These are phyloP conservation scores for Mycalesis mineus DNA, from an alignment of 2,888 invertebrate species.

Conservation along the genomic window DNA sequence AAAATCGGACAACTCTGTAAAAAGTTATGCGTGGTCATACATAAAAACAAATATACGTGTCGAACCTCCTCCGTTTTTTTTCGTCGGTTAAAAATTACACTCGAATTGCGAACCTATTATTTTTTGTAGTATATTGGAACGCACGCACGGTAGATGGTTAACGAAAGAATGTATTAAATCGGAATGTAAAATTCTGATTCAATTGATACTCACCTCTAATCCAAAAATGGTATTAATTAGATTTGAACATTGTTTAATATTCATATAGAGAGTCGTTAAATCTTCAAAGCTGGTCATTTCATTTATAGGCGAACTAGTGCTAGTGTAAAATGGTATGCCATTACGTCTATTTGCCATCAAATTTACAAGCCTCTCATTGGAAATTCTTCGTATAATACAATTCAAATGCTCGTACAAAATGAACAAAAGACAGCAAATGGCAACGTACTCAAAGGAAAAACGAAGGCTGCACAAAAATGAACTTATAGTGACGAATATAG, in stretches of 20 bases:
- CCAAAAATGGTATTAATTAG: conserved; percentile 20
- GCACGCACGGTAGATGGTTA: too few relatives aligned
- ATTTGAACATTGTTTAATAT: conserved; percentile 13
- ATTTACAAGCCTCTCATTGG: neutral
- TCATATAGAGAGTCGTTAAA: conserved; percentile 13
- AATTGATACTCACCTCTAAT: conserved; percentile 11
- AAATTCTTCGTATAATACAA: conserved; percentile 30
- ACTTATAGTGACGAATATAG: neutral
- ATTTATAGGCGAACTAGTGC: neutral
- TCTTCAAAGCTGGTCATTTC: conserved; percentile 8
- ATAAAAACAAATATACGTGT: too few relatives aligned
- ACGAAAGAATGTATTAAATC: neutral
- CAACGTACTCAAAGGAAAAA: conserved; percentile 32
- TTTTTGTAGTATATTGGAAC: too few relatives aligned
- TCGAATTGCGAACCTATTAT: too few relatives aligned
- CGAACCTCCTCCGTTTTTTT: too few relatives aligned
- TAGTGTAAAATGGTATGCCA: neutral
- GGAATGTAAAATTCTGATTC: neutral
- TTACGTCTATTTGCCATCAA: conserved; percentile 9
- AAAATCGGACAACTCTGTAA: too few relatives aligned
- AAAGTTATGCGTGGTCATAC: too few relatives aligned
- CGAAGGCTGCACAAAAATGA: conserved; percentile 12
- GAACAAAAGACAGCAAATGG: conserved; percentile 32
- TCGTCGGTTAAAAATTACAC: too few relatives aligned
- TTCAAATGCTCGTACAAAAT: conserved; percentile 38